A percentile compares a stretch with the other conserved stretches of the same genome.
These are phyloP conservation scores for Drosophila neocordata DNA, from an alignment of 1,140 invertebrate species.

Conservation along the genomic window DNA sequence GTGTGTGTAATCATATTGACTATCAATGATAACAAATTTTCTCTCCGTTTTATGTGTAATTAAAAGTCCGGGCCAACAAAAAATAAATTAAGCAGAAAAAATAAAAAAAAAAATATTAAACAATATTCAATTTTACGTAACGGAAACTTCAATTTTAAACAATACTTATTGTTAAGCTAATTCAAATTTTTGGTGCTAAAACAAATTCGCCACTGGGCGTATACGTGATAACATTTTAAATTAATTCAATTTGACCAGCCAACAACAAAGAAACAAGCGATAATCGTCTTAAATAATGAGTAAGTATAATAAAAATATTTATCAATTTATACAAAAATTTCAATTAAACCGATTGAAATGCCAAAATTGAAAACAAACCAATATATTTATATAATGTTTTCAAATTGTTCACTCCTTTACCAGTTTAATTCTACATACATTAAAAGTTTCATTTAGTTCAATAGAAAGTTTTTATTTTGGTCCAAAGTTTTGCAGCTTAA, in stretches of 20 bases:
- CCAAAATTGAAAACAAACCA: too few relatives aligned
- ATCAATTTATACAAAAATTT: not conserved
- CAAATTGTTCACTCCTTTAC: too few relatives aligned
- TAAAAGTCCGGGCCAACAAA: constrained; percentile 3
- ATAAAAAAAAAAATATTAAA: too few relatives aligned
- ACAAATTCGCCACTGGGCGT: constrained; percentile 64
- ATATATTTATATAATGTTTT: too few relatives aligned
- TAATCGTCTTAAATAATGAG: constrained; percentile 54
- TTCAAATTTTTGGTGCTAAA: constrained; percentile 37
- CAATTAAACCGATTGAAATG: too few relatives aligned
- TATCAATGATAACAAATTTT: constrained; percentile 38
- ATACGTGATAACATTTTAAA: constrained; percentile 63
- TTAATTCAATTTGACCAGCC: constrained; percentile 20
- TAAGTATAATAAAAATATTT: constrained; percentile 39
- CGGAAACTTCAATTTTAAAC: constrained; percentile 41
- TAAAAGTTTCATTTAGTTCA: too few relatives aligned
- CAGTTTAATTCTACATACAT: too few relatives aligned
- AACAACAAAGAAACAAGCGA: constrained; percentile 5
- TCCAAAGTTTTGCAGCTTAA: too few relatives aligned
- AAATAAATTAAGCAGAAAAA: too few relatives aligned
- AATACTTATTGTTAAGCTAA: constrained; percentile 39
- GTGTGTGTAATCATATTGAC: not conserved
- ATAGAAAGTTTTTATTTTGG: too few relatives aligned
- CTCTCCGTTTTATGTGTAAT: constrained; percentile 52
- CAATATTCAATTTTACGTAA: constrained; percentile 29